Conservation (phyloP, 1,140 invertebrate species). For the Drosophila oshimai region DNA sequence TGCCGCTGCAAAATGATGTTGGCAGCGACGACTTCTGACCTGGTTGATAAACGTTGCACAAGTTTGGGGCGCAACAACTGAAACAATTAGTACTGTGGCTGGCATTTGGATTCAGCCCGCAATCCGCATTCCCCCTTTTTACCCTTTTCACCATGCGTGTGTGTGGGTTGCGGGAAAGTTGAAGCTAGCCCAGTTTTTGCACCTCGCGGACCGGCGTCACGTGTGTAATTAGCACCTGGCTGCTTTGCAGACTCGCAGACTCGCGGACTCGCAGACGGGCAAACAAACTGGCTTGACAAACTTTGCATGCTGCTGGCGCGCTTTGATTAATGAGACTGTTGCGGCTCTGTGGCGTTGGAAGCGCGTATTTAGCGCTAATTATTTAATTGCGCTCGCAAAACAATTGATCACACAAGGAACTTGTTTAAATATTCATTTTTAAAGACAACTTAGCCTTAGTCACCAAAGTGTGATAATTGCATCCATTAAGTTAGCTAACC, state of each 20-base stretch:
- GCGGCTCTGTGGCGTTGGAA: constrained; percentile 37
- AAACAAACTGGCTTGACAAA: constrained; percentile 46
- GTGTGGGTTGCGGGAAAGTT: constrained; percentile 24
- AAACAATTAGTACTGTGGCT: constrained; percentile 66
- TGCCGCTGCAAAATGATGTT: constrained; percentile 19
- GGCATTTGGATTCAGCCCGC: constrained; percentile 31
- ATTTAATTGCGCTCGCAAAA: constrained; percentile 48
- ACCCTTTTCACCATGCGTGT: not conserved
- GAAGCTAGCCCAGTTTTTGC: constrained; percentile 43
- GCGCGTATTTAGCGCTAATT: constrained; percentile 43
- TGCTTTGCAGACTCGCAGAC: constrained; percentile 25
- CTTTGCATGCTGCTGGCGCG: constrained; percentile 44
- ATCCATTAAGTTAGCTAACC: not conserved
- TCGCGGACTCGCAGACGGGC: constrained; percentile 25
- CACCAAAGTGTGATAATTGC: not conserved
- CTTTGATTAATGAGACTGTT: constrained; percentile 59
- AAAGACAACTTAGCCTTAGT: too few species aligned
- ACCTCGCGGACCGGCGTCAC: constrained; percentile 32
- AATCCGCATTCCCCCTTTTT: constrained; percentile 2
- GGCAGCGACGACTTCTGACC: constrained; percentile 36
- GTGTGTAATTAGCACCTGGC: constrained; percentile 69
- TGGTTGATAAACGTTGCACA: constrained; percentile 50
- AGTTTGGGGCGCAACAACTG: constrained; percentile 51
- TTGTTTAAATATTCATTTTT: not conserved
- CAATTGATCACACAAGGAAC: constrained; percentile 29